Percentiles rank a stretch among this genome's conserved stretches.
These are phyloP conservation scores for Pseudonaja textilis DNA, from an alignment of 2,113 vertebrate species.

Conservation along the genomic window DNA sequence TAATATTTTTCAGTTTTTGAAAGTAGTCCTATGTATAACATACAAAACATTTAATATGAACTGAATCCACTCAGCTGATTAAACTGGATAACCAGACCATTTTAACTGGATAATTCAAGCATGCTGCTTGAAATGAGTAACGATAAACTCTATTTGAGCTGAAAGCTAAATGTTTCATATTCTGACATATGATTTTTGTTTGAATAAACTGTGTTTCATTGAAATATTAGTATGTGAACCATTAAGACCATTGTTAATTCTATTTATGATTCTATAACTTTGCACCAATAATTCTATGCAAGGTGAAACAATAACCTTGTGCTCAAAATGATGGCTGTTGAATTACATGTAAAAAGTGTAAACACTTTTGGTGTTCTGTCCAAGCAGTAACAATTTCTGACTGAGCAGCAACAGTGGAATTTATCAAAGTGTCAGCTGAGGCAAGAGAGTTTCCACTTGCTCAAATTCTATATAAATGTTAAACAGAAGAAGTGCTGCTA, in stretches of 20 bases:
- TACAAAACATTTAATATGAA: not conserved
- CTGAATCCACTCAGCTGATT: not conserved
- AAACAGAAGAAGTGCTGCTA: conserved; percentile 16
- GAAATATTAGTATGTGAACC: not conserved
- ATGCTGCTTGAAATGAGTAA: not conserved
- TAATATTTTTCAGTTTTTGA: not conserved
- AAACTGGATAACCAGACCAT: not conserved
- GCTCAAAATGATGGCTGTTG: not conserved
- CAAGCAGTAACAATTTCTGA: conserved; percentile 23
- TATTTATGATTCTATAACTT: conserved; percentile 2
- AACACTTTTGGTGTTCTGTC: conserved; percentile 22
- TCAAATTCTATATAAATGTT: conserved; percentile 57
- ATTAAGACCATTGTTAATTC: not conserved
- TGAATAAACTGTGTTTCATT: not conserved
- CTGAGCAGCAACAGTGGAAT: conserved; percentile 13
- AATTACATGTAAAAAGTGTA: conserved; percentile 18
- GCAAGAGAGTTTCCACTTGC: conserved; percentile 29
- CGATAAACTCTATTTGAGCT: not conserved
- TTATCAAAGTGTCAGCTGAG: conserved; percentile 52
- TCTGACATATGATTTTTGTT: not conserved
- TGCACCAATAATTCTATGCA: not conserved
- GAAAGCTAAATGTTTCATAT: not conserved
- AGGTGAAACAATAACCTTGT: not conserved
- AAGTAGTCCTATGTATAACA: not conserved
- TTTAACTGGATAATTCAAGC: not conserved